These are phyloP conservation scores for Cryptocephalus primarius DNA, from an alignment of 2,888 invertebrate species.

Conservation along the genomic window DNA sequence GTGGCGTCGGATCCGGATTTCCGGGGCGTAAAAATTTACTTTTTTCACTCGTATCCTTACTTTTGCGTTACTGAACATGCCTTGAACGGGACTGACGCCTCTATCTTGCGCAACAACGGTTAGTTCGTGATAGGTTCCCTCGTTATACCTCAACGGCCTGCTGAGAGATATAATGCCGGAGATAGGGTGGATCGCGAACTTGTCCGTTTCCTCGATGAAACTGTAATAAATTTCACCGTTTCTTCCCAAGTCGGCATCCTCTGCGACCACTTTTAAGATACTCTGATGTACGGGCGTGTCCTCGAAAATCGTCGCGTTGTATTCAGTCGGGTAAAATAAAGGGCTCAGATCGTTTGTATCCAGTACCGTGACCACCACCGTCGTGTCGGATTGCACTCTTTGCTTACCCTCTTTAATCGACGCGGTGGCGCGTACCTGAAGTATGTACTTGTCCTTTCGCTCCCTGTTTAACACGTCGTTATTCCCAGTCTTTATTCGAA, in stretches of 20 bases:
- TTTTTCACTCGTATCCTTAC: slow-evolving; percentile 67
- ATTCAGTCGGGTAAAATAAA: slow-evolving; percentile 81
- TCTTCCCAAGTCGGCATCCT: slow-evolving; percentile 91
- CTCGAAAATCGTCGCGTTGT: slow-evolving; percentile 78
- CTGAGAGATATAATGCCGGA: slow-evolving; percentile 80
- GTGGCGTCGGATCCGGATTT: slow-evolving; percentile 67
- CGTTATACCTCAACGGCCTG: slow-evolving; percentile 61
- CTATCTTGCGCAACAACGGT: slow-evolving; percentile 79
- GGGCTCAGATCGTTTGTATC: slow-evolving; percentile 91
- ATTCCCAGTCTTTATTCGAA: slow-evolving; percentile 79
- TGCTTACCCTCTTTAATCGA: slow-evolving; percentile 46
- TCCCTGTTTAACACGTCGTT: slow-evolving; percentile 89
- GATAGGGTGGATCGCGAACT: slow-evolving; percentile 88
- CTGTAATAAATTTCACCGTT: slow-evolving; percentile 98
- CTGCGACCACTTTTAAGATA: slow-evolving; percentile 71
- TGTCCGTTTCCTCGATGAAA: slow-evolving; percentile 67
- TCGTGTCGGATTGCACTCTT: slow-evolving; percentile 54
- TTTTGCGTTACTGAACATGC: slow-evolving; percentile 59
- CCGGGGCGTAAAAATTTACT: slow-evolving; percentile 80
- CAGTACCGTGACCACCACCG: slow-evolving; percentile 61
- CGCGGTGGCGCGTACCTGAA: slow-evolving; percentile 66
- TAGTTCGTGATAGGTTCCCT: slow-evolving; percentile 59
- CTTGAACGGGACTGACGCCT: slow-evolving; percentile 50
- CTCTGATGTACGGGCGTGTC: slow-evolving; percentile 78
- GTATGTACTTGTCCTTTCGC: slow-evolving; percentile 69